Percentiles rank a stretch among this genome's conserved stretches.
phyloP scores from a whole-genome alignment of 2,888 invertebrate genomes.

The Dicyrtomina minuta region DNA sequence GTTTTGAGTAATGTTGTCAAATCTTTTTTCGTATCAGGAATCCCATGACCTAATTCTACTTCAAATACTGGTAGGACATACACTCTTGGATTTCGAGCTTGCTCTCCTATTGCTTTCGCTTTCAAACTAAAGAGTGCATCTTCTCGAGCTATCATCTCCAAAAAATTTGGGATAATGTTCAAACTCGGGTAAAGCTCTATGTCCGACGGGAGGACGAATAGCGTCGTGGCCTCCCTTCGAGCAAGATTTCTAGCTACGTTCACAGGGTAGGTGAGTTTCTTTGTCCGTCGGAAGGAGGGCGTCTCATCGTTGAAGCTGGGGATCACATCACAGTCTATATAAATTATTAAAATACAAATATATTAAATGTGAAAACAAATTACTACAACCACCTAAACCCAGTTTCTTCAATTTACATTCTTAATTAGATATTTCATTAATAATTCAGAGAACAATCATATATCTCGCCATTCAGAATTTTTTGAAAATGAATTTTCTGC shows the following conservation, averaged over 20 bases:
- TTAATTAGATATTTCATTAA: too few species aligned
- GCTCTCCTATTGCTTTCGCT: not conserved
- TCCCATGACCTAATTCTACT: conserved; percentile 65
- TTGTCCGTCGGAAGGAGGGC: conserved; percentile 68
- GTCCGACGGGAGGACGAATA: conserved; percentile 81
- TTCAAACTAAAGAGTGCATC: conserved; percentile 30
- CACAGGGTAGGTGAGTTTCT: conserved; percentile 81
- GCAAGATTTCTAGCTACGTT: conserved; percentile 90
- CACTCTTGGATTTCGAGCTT: conserved; percentile 63
- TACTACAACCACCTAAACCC: too few species aligned
- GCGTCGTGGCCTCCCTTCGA: conserved; percentile 76
- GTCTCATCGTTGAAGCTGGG: conserved; percentile 19
- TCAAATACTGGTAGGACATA: conserved; percentile 89
- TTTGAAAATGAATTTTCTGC: too few species aligned
- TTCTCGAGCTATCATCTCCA: conserved; percentile 73
- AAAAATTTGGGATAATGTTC: conserved; percentile 71
- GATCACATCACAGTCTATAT: conserved; percentile 10
- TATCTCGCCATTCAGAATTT: too few species aligned
- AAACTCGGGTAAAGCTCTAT: conserved; percentile 89
- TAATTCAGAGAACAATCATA: too few species aligned
- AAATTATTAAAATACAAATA: not conserved
- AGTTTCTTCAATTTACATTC: too few species aligned
- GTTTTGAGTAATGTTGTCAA: conserved; percentile 67
- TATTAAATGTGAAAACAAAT: too few species aligned
- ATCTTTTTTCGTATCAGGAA: conserved; percentile 76